A percentile compares a stretch with the other conserved stretches of the same genome.
Conservation (phyloP, 2,888 invertebrate genomes). For the Odontocolon sp. region DNA sequence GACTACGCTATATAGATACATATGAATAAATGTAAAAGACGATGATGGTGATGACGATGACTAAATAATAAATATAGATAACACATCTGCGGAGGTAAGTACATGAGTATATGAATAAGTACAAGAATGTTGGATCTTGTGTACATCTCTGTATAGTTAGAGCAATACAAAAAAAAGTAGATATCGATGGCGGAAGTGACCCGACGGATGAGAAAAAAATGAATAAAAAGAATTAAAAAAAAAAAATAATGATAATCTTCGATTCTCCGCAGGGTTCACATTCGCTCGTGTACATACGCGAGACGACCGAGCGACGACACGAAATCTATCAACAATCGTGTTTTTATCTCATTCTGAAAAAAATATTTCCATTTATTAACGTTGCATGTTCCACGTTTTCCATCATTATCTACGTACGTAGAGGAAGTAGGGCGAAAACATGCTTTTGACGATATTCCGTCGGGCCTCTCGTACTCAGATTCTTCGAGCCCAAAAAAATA, state of each 20-base stretch:
- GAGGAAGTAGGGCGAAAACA: slow-evolving; percentile 61
- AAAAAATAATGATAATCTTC: slow-evolving; percentile 6
- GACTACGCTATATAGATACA: slow-evolving; percentile 36
- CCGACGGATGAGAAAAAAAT: slow-evolving; percentile 21
- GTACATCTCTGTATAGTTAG: slow-evolving; percentile 76
- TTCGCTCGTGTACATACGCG: slow-evolving; percentile 41
- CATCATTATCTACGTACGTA: slow-evolving; percentile 69
- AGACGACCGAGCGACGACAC: slow-evolving; percentile 37
- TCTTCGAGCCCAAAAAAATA: slow-evolving; percentile 36
- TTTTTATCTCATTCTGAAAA: slow-evolving; percentile 37
- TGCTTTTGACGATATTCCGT: slow-evolving; percentile 56
- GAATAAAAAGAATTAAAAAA: background rate
- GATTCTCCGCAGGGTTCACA: slow-evolving; percentile 3
- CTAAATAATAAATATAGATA: slow-evolving; percentile 42
- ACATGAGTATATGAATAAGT: slow-evolving; percentile 63
- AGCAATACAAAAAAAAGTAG: slow-evolving; percentile 66
- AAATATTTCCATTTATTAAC: slow-evolving; percentile 56
- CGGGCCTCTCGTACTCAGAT: slow-evolving; percentile 57
- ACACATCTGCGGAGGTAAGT: slow-evolving; percentile 12
- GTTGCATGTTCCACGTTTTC: slow-evolving; percentile 63
- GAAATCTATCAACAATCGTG: slow-evolving; percentile 37
- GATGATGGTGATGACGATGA: slow-evolving; percentile 4
- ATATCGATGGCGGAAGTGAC: slow-evolving; percentile 53
- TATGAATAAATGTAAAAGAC: slow-evolving; percentile 22
- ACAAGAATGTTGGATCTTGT: slow-evolving; percentile 75